These are phyloP conservation scores for Cheilosia urbana DNA, from an alignment of 2,888 invertebrate genomes.

Conservation along the genomic window DNA sequence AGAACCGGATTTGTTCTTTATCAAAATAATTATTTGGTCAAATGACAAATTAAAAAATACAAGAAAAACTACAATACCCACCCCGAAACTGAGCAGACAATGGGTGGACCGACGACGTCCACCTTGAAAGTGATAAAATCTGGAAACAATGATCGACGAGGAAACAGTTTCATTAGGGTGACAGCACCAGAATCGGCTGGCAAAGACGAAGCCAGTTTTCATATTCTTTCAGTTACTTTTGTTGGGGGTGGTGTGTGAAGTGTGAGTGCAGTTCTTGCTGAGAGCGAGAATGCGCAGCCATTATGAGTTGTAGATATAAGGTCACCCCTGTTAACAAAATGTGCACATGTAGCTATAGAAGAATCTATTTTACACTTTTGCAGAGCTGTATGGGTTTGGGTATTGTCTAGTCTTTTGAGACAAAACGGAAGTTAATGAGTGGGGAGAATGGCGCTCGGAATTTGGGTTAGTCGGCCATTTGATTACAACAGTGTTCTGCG, in stretches of 20 bases:
- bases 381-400: conserved; percentile 4
- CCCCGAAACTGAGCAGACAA: neutral
- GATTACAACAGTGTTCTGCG: neutral
- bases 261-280: neutral
- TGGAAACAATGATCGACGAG: conserved; percentile 25
- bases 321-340: conserved; percentile 23
- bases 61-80: neutral
- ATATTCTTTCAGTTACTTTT: conserved; percentile 27
- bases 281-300: conserved; percentile 7
- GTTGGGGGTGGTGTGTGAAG: too few relatives aligned
- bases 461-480: conserved; percentile 45
- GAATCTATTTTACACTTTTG: conserved; percentile 8
- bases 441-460: neutral
- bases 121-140: conserved; percentile 35
- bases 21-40: conserved; percentile 47
- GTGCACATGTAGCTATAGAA: conserved; percentile 12
- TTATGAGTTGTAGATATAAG: neutral
- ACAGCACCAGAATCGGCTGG: conserved; percentile 8
- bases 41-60: conserved; percentile 10
- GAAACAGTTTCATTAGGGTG: conserved; percentile 20
- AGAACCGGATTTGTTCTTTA: conserved; percentile 15
- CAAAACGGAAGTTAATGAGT: conserved; percentile 35
- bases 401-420: conserved; percentile 35
- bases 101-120: conserved; percentile 18
- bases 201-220: neutral